Evolutionary conservation across 2,113 vertebrate species (phyloP).

Genomic region (Irena cyanogastra): DNA sequence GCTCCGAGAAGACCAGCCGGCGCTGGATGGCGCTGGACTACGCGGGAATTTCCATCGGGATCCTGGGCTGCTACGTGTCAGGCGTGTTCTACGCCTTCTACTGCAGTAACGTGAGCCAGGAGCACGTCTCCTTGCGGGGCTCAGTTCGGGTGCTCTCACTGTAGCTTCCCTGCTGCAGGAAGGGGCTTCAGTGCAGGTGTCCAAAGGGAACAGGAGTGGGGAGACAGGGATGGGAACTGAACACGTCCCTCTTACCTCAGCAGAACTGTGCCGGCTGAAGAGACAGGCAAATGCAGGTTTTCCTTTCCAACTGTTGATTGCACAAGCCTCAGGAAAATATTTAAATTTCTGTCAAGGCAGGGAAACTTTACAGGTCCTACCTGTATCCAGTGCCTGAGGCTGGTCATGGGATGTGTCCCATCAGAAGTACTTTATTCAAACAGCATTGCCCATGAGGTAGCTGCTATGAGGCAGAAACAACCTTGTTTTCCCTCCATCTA

Average conservation of each 20-base stretch:
- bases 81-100: slow-evolving; percentile 97
- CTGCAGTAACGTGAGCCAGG: slow-evolving; percentile 86
- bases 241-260: background rate
- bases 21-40: slow-evolving; percentile 96
- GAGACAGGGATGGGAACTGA: background rate
- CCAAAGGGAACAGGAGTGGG: background rate
- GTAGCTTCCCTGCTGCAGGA: background rate
- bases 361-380: background rate
- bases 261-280: background rate
- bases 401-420: background rate
- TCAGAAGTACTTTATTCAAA: background rate
- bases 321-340: background rate
- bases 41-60: slow-evolving; percentile 89
- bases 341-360: background rate
- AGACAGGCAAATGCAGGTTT: background rate
- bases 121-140: background rate
- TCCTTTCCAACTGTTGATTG: background rate
- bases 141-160: background rate
- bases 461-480: background rate
- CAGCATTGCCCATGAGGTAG: background rate
- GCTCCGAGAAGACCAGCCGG: slow-evolving; percentile 91
- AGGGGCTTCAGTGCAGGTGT: background rate
- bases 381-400: background rate
- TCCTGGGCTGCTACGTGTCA: slow-evolving; percentile 92
- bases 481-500: background rate